phyloP scores from a whole-genome alignment of 37 sponge, comb jelly and placozoan species.

The Hexactinellida sp. region DNA sequence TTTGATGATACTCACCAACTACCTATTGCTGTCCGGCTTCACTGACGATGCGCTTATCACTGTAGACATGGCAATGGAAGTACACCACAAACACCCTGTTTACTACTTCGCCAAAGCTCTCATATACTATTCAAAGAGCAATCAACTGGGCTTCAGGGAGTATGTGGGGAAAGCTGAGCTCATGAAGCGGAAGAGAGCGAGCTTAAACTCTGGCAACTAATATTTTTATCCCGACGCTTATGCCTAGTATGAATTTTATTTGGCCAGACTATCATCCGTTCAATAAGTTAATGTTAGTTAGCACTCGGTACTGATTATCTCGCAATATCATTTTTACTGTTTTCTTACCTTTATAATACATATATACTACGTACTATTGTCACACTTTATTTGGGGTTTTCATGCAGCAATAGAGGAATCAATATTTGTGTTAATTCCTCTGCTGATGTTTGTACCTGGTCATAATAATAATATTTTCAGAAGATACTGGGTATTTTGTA shows the following conservation, averaged over 20 bases:
- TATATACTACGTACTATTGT: neutral
- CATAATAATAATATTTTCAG: too few relatives aligned
- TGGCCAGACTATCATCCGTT: neutral
- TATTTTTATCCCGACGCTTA: neutral
- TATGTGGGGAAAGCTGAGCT: neutral
- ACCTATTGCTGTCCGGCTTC: neutral
- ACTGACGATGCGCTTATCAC: neutral
- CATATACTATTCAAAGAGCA: neutral
- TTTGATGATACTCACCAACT: neutral
- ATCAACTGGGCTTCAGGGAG: conserved; percentile 1
- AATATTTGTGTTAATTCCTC: too few relatives aligned
- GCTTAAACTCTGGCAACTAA: neutral
- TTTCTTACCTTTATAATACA: neutral
- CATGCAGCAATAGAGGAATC: too few relatives aligned
- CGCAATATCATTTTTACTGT: neutral
- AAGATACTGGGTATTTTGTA: too few relatives aligned
- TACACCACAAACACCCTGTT: neutral
- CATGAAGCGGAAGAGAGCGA: neutral
- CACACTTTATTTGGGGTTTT: neutral
- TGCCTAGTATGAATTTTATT: too few relatives aligned
- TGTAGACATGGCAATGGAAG: conserved; percentile 8
- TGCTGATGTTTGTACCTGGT: too few relatives aligned
- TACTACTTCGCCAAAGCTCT: conserved; percentile 9
- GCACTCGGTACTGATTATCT: neutral
- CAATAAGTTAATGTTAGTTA: neutral